These are phyloP conservation scores for Siphlonurus alternatus DNA, from an alignment of 2,888 invertebrate genomes.

Conservation along the genomic window DNA sequence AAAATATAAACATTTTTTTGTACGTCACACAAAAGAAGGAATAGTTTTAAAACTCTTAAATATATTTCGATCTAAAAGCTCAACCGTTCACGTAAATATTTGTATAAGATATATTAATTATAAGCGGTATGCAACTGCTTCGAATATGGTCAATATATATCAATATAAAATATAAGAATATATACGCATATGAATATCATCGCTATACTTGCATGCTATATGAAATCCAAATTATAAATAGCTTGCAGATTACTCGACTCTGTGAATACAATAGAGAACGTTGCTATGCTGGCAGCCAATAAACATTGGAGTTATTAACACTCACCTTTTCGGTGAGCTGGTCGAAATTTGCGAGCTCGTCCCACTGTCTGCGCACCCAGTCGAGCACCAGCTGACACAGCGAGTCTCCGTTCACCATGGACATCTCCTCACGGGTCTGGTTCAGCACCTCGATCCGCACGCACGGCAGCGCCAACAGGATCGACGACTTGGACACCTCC, in stretches of 20 bases:
- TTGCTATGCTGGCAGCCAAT: not conserved
- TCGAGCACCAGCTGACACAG: constrained; percentile 44
- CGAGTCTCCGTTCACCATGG: constrained; percentile 34
- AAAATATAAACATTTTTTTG: not conserved
- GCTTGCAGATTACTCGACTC: too few species aligned
- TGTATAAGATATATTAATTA: too few species aligned
- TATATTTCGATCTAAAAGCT: too few species aligned
- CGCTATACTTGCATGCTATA: too few species aligned
- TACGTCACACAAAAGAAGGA: not conserved
- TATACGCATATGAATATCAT: too few species aligned
- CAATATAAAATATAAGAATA: too few species aligned
- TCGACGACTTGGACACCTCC: constrained; percentile 42
- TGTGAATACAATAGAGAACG: too few species aligned
- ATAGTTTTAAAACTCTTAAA: too few species aligned
- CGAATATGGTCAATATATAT: too few species aligned
- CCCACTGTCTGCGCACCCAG: constrained; percentile 32
- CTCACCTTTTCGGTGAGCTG: constrained; percentile 36
- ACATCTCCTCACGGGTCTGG: constrained; percentile 50
- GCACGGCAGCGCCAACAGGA: constrained; percentile 45
- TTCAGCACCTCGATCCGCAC: constrained; percentile 58
- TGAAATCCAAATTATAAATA: too few species aligned
- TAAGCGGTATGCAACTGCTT: too few species aligned
- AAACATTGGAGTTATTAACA: not conserved
- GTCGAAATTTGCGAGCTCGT: constrained; percentile 24
- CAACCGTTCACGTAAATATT: too few species aligned